A percentile compares a stretch with the other conserved stretches of the same genome.
phyloP scores from a whole-genome alignment of 2,797 vertebrate genomes.

The Chanos chanos region DNA sequence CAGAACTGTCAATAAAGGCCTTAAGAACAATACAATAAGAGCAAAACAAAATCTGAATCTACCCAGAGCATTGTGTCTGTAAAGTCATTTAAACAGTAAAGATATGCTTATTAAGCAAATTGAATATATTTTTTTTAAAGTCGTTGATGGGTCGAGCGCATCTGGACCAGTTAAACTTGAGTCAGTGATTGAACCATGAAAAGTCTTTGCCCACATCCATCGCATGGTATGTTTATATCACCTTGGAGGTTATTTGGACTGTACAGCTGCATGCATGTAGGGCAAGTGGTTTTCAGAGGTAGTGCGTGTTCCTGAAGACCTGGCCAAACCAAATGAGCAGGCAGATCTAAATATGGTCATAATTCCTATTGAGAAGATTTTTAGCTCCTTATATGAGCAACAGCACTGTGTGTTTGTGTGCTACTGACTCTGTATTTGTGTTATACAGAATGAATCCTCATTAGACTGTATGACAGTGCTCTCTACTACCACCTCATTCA shows the following conservation, averaged over 20 bases:
- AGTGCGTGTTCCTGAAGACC: constrained; percentile 50
- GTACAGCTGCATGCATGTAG: constrained; percentile 47
- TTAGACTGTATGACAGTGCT: constrained; percentile 17
- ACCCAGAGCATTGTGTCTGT: too few species aligned
- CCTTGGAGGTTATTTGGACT: not conserved
- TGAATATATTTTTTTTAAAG: not conserved
- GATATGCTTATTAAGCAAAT: not conserved
- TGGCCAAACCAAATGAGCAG: constrained; percentile 63
- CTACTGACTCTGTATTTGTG: constrained; percentile 36
- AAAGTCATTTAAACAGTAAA: too few species aligned
- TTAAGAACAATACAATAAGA: too few species aligned
- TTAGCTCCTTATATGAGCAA: constrained; percentile 80
- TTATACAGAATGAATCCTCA: constrained; percentile 22
- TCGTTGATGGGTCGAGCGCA: not conserved
- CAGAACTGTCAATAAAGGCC: too few species aligned
- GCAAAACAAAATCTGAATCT: too few species aligned
- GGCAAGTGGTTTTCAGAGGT: constrained; percentile 22
- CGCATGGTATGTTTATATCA: not conserved
- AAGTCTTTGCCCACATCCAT: too few species aligned
- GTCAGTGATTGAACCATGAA: too few species aligned
- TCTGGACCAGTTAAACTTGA: not conserved
- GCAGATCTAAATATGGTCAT: constrained; percentile 80
- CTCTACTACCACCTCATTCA: constrained; percentile 1
- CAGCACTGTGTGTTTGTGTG: constrained; percentile 39
- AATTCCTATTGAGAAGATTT: constrained; percentile 69